These are phyloP conservation scores for Riparia riparia DNA, from an alignment of 2,113 vertebrate genomes.

Conservation along the genomic window DNA sequence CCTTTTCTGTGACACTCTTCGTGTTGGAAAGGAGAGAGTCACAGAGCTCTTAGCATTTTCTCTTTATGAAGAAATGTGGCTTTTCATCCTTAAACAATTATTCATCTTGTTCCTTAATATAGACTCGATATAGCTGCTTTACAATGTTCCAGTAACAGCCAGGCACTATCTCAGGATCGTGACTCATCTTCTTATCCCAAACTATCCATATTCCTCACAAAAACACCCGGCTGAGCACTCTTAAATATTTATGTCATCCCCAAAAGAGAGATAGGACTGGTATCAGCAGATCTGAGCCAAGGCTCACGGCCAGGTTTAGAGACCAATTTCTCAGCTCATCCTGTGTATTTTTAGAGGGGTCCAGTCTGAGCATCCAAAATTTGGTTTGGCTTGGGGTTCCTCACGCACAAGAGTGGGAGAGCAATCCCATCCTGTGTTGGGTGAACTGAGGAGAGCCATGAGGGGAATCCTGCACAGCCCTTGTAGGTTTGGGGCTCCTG, in stretches of 20 bases:
- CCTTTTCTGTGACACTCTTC: background rate
- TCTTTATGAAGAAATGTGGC: background rate
- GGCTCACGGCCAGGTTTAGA: background rate
- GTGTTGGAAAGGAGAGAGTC: background rate
- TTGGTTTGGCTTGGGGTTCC: background rate
- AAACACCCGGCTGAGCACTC: background rate
- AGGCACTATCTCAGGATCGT: background rate
- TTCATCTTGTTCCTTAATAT: background rate
- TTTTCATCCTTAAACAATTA: slow-evolving; percentile 37
- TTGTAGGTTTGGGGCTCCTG: background rate
- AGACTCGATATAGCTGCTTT: background rate
- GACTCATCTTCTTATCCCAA: slow-evolving; percentile 40
- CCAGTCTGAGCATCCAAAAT: background rate
- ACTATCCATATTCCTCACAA: background rate
- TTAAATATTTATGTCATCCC: background rate
- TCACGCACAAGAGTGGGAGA: background rate
- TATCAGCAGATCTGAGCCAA: slow-evolving; percentile 10
- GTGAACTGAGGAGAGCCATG: background rate
- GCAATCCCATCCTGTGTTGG: background rate
- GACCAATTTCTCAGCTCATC: background rate
- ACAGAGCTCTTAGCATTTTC: background rate
- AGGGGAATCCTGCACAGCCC: background rate
- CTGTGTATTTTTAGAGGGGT: background rate
- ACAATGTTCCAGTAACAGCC: slow-evolving; percentile 1
- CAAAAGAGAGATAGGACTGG: background rate